phyloP scores from a whole-genome alignment of 2,888 invertebrate genomes.

The Rhingia campestris region DNA sequence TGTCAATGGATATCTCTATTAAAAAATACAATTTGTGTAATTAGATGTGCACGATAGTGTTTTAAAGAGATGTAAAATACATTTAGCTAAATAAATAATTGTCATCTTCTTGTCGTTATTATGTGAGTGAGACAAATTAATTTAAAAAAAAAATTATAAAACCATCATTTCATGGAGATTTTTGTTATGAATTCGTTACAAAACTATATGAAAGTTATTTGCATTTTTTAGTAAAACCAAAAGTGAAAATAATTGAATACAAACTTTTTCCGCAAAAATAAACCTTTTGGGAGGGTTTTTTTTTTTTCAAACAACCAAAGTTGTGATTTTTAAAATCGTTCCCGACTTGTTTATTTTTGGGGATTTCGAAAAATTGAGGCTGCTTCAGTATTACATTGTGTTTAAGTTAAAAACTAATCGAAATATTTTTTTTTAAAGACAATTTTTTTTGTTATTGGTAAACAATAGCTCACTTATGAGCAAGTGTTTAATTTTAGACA shows the following conservation, averaged over 20 bases:
- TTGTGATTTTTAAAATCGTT: background rate
- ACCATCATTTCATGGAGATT: too few species aligned
- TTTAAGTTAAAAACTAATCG: constrained; percentile 31
- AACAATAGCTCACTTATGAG: constrained; percentile 1
- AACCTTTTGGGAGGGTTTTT: background rate
- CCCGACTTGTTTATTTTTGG: too few species aligned
- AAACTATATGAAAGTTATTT: constrained; percentile 51
- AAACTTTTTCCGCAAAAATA: background rate
- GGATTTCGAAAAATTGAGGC: constrained; percentile 53
- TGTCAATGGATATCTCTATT: too few species aligned
- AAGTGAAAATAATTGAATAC: background rate
- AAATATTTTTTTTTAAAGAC: background rate
- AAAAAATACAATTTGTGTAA: too few species aligned
- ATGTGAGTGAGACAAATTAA: too few species aligned
- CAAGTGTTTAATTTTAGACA: background rate
- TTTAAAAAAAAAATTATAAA: too few species aligned
- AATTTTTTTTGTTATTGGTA: constrained; percentile 1
- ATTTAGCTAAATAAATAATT: too few species aligned
- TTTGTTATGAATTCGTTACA: background rate
- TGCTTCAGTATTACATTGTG: constrained; percentile 63
- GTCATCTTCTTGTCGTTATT: too few species aligned
- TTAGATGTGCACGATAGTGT: too few species aligned
- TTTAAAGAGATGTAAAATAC: too few species aligned
- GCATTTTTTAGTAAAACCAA: constrained; percentile 26
- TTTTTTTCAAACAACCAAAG: background rate